phyloP scores from a whole-genome alignment of 2,797 vertebrate genomes.

The Vultur gryphus region DNA sequence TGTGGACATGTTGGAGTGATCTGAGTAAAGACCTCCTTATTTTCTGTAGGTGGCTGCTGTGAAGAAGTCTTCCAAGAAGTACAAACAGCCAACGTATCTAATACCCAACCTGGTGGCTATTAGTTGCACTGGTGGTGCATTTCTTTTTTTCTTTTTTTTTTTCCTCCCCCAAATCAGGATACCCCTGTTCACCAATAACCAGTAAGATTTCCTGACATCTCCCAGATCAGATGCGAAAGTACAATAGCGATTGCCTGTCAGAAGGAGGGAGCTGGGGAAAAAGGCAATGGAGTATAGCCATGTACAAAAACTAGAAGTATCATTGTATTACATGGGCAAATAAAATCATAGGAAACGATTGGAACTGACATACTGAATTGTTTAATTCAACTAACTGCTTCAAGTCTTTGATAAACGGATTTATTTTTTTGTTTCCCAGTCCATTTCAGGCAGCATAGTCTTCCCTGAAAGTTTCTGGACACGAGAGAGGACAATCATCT shows the following conservation, averaged over 20 bases:
- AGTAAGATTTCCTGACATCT: not conserved
- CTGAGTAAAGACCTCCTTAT: not conserved
- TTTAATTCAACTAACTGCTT: not conserved
- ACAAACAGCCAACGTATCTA: not conserved
- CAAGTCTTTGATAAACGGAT: not conserved
- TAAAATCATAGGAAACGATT: not conserved
- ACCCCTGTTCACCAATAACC: not conserved
- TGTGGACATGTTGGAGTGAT: rapidly evolving
- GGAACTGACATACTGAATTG: not conserved
- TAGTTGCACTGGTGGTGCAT: not conserved
- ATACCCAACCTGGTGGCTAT: not conserved
- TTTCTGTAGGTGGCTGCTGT: not conserved
- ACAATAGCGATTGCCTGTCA: not conserved
- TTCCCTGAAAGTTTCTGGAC: not conserved
- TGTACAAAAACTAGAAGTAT: not conserved
- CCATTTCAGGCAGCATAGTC: not conserved
- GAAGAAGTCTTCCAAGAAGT: not conserved
- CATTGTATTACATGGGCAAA: not conserved
- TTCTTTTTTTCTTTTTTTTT: not conserved
- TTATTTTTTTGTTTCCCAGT: not conserved
- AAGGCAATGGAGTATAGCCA: not conserved
- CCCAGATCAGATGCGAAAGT: not conserved
- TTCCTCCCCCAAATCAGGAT: not conserved
- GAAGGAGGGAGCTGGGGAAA: not conserved
- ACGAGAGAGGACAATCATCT: not conserved